A percentile compares a stretch with the other conserved stretches of the same genome.
Evolutionary conservation across 2,113 vertebrate species (phyloP).

Genomic region (Neogale vison): DNA sequence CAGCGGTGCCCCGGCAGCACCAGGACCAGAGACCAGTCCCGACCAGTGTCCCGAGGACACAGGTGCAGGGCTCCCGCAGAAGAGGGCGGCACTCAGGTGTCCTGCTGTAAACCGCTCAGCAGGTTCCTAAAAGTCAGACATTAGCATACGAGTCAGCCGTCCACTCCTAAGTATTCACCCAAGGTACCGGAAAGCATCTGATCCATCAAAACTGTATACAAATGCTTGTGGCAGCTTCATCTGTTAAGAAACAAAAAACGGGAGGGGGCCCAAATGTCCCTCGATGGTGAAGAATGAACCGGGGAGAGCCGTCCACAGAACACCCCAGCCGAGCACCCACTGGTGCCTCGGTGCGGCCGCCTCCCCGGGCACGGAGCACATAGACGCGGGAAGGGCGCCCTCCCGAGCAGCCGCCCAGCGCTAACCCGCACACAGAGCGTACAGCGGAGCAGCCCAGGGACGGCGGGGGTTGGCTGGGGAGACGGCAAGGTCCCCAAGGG

Average conservation of each 20-base stretch:
- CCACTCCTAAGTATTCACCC: not conserved
- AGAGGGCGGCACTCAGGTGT: not conserved
- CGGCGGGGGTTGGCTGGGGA: no score
- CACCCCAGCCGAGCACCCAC: not conserved
- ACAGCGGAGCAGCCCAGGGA: not conserved
- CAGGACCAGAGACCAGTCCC: not conserved
- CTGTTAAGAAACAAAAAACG: not conserved
- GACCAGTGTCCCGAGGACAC: not conserved
- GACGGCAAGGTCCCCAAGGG: not conserved
- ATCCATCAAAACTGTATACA: not conserved
- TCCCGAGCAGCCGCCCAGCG: no score
- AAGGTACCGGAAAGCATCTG: not conserved
- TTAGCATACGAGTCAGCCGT: not conserved
- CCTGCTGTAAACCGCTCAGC: not conserved
- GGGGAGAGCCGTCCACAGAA: no score
- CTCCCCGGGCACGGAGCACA: not conserved
- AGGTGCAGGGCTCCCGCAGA: no score
- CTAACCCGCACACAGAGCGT: accelerated
- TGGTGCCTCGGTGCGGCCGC: accelerated
- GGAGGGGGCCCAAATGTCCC: not conserved
- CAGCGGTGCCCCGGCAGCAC: not conserved
- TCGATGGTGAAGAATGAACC: not conserved
- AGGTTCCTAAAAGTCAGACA: not conserved
- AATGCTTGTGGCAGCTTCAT: not conserved
- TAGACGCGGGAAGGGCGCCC: not conserved